A percentile compares a stretch with the other conserved stretches of the same genome.
These are phyloP conservation scores for Drosophila macrospina DNA, from an alignment of 2,888 invertebrate species.

Conservation along the genomic window DNA sequence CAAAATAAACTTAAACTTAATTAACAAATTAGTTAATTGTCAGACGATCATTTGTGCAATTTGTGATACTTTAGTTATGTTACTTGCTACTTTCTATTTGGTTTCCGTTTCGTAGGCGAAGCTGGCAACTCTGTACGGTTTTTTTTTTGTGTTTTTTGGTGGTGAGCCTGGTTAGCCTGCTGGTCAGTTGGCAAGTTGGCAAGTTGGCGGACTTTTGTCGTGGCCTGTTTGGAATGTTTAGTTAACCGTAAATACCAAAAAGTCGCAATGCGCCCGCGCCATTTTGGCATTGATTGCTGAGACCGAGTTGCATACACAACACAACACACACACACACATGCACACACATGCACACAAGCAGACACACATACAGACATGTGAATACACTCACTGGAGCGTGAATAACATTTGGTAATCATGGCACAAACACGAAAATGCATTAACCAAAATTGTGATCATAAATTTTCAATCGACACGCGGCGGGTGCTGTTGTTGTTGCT, in stretches of 20 bases:
- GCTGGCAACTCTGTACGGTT: conserved; percentile 19
- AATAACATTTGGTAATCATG: conserved; percentile 84
- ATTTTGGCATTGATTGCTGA: conserved; percentile 76
- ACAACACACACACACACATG: conserved; percentile 27
- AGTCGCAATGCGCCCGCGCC: conserved; percentile 74
- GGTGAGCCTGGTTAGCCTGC: conserved; percentile 22
- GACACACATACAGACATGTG: conserved; percentile 41
- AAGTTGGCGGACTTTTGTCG: conserved; percentile 54
- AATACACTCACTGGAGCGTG: conserved; percentile 76
- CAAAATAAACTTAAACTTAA: conserved; percentile 2
- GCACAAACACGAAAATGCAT: conserved; percentile 85
- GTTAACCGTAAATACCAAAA: conserved; percentile 76
- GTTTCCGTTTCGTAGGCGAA: background rate
- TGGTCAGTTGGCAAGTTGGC: conserved; percentile 28
- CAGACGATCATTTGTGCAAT: background rate
- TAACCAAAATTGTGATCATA: conserved; percentile 85
- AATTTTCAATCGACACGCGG: conserved; percentile 84
- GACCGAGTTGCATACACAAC: conserved; percentile 43
- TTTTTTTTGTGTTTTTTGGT: no score
- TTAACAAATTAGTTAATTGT: conserved; percentile 21
- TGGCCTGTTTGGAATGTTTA: conserved; percentile 72
- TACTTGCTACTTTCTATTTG: conserved; percentile 4
- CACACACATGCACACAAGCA: conserved; percentile 13
- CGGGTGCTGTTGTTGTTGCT: conserved; percentile 61
- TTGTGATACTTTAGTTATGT: background rate